Percentiles rank a stretch among this genome's conserved stretches.
These are phyloP conservation scores for Archegozetes longisetosus DNA, from an alignment of 1,140 invertebrate genomes.

Conservation along the genomic window DNA sequence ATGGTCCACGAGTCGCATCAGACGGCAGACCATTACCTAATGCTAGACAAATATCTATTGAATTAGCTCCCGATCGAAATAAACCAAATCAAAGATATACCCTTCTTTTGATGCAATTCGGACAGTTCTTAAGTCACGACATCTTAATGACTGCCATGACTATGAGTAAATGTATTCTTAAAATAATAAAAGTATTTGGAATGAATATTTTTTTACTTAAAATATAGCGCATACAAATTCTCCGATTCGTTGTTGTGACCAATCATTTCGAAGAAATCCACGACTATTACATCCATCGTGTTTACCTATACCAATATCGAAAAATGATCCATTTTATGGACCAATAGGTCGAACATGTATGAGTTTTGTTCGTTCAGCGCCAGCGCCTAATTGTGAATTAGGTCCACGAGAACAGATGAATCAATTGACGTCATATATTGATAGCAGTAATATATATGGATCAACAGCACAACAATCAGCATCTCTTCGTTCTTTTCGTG, in stretches of 20 bases:
- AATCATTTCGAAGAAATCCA: conserved; percentile 4
- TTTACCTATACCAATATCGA: conserved; percentile 69
- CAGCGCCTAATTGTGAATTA: conserved; percentile 16
- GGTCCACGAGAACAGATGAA: conserved; percentile 44
- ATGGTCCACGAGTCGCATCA: conserved; percentile 2
- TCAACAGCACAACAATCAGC: conserved; percentile 29
- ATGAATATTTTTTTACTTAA: not conserved
- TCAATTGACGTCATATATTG: conserved; percentile 52
- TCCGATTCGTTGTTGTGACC: conserved; percentile 11
- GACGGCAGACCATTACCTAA: conserved; percentile 18
- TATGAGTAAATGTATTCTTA: conserved; percentile 10
- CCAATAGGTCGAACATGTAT: conserved; percentile 25
- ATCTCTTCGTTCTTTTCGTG: conserved; percentile 23
- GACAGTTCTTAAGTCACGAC: conserved; percentile 94
- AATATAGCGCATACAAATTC: conserved; percentile 3
- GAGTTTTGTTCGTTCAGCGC: conserved; percentile 25
- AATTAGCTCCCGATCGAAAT: conserved; percentile 19
- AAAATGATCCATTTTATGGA: conserved; percentile 75
- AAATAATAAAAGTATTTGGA: too few species aligned
- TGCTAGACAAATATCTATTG: conserved; percentile 19
- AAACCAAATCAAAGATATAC: conserved; percentile 15
- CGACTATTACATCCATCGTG: conserved; percentile 56
- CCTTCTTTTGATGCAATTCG: conserved; percentile 99
- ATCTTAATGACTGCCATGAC: conserved; percentile 56
- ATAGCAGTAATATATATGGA: conserved; percentile 53